These are phyloP conservation scores for Microctenopoma lineatum DNA, from an alignment of 2,797 vertebrate species.

Conservation along the genomic window DNA sequence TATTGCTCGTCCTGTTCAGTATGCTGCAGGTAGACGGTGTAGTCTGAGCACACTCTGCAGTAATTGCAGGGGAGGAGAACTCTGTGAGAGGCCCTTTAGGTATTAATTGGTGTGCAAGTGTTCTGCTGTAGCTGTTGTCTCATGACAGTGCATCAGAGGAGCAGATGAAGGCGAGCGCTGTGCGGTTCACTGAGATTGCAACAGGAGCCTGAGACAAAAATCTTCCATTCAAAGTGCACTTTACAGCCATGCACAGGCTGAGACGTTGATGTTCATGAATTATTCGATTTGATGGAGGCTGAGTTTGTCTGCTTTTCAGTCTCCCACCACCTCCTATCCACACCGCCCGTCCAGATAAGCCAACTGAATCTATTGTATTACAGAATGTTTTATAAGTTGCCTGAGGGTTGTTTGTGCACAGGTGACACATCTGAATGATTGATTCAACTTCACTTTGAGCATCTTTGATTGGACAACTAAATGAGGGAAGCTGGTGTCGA, in stretches of 20 bases:
- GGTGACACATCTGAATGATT: slow-evolving; percentile 66
- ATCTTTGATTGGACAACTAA: slow-evolving; percentile 68
- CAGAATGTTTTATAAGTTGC: slow-evolving; percentile 60
- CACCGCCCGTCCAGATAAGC: slow-evolving; percentile 26
- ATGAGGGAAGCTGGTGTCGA: slow-evolving; percentile 42
- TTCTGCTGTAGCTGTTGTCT: background rate
- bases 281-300: slow-evolving; percentile 40
- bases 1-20: background rate
- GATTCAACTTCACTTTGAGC: slow-evolving; percentile 55
- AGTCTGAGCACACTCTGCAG: slow-evolving; percentile 30
- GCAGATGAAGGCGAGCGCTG: slow-evolving; percentile 38
- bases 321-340: background rate
- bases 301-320: slow-evolving; percentile 42
- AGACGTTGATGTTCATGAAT: slow-evolving; percentile 64
- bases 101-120: slow-evolving; percentile 50
- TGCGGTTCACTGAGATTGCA: slow-evolving; percentile 32
- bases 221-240: slow-evolving; percentile 57
- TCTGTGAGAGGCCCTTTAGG: slow-evolving; percentile 27
- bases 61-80: slow-evolving; percentile 39
- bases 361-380: slow-evolving; percentile 48
- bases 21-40: slow-evolving; percentile 15
- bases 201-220: slow-evolving; percentile 50
- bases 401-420: slow-evolving; percentile 41
- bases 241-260: slow-evolving; percentile 52
- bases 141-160: slow-evolving; percentile 32